Conservation (phyloP, 2,797 vertebrate genomes). For the Mastacembelus armatus region DNA sequence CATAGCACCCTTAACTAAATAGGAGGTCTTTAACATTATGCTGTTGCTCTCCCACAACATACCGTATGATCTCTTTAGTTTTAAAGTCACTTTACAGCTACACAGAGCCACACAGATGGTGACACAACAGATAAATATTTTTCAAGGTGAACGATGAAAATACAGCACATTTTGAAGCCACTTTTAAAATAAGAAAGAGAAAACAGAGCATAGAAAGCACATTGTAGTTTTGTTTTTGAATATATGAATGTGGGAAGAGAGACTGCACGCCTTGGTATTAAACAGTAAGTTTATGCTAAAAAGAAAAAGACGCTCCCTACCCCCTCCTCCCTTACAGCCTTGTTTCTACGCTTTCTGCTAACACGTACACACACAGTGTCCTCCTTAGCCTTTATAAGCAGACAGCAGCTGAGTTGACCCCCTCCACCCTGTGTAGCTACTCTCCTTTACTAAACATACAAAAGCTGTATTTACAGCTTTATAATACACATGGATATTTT, state of each 20-base stretch:
- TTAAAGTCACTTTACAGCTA: conserved; percentile 65
- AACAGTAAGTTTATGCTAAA: conserved; percentile 84
- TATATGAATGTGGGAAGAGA: conserved; percentile 46
- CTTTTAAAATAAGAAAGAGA: conserved; percentile 54
- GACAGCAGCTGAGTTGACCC: conserved; percentile 77
- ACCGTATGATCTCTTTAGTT: conserved; percentile 56
- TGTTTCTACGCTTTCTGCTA: conserved; percentile 74
- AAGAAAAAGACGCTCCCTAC: conserved; percentile 78
- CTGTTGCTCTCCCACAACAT: conserved; percentile 57
- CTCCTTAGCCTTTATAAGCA: conserved; percentile 82
- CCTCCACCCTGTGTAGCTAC: conserved; percentile 68
- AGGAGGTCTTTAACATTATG: conserved; percentile 65
- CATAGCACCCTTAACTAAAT: conserved; percentile 58
- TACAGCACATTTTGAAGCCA: conserved; percentile 45
- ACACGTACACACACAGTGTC: conserved; percentile 62
- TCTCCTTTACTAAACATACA: conserved; percentile 72
- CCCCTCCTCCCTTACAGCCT: conserved; percentile 76
- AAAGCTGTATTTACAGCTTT: conserved; percentile 59
- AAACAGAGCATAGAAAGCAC: conserved; percentile 42
- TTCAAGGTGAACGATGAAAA: conserved; percentile 64
- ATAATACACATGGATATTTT: conserved; percentile 55
- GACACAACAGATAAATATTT: conserved; percentile 53
- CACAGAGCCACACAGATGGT: conserved; percentile 6
- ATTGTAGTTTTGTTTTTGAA: conserved; percentile 40
- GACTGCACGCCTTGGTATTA: conserved; percentile 70